These are phyloP conservation scores for Diploptera punctata DNA, from an alignment of 2,888 invertebrate genomes.

Conservation along the genomic window DNA sequence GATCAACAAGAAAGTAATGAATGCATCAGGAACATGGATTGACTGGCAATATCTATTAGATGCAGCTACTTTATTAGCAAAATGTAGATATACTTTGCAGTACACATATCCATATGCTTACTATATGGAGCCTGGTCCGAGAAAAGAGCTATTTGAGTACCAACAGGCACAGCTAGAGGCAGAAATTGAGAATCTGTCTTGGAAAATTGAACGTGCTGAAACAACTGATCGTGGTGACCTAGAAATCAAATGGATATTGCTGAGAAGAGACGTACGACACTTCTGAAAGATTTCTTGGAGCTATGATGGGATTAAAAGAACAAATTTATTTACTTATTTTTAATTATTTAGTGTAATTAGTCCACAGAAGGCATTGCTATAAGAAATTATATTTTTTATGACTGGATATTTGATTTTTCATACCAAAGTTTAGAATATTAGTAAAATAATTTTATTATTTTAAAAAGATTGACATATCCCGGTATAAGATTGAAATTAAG, in stretches of 20 bases:
- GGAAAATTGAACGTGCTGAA: slow-evolving; percentile 99
- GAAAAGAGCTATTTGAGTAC: slow-evolving; percentile 87
- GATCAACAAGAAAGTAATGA: slow-evolving; percentile 95
- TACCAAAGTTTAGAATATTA: too few species aligned
- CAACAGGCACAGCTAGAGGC: slow-evolving; percentile 97
- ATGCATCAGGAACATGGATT: slow-evolving; percentile 98
- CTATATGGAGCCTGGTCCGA: slow-evolving; percentile 92
- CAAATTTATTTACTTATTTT: too few species aligned
- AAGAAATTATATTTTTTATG: too few species aligned
- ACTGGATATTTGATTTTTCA: too few species aligned
- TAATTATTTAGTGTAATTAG: too few species aligned
- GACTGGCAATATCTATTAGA: slow-evolving; percentile 99
- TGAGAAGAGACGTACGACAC: slow-evolving; percentile 93
- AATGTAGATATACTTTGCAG: slow-evolving; percentile 97
- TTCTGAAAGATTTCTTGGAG: slow-evolving; percentile 99
- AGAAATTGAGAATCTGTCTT: slow-evolving; percentile 98
- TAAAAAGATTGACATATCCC: too few species aligned
- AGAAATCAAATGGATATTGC: slow-evolving; percentile 99
- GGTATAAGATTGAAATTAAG: too few species aligned
- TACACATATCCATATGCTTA: slow-evolving; percentile 99
- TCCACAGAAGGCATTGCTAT: too few species aligned
- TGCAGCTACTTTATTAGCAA: slow-evolving; percentile 90
- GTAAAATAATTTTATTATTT: too few species aligned
- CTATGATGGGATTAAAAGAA: too few species aligned
- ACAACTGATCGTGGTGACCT: slow-evolving; percentile 96